Evolutionary conservation across 2,113 vertebrate genomes (phyloP), one percentile per base, ranked within the genome.

Genomic region (Thamnaconus septentrionalis): DNA sequence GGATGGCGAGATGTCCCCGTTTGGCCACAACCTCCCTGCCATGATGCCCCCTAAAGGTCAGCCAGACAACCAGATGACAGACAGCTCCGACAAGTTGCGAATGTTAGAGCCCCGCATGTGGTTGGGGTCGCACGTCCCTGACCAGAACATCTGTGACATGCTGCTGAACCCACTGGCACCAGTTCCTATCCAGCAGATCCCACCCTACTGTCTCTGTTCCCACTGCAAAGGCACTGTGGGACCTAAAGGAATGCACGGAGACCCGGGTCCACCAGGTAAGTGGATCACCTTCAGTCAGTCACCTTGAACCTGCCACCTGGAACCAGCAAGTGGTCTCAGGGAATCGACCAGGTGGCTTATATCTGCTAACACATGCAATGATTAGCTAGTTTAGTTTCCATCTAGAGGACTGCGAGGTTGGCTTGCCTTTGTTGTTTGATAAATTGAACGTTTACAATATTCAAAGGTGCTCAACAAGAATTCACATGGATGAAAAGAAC

Each of bases 231-330:
- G 77, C 12, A 81, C 66, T 0, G 3, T 6, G 4, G 88, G 86
- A 4, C 76, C 73, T 63, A 91, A 92, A 73, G 92, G 91, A 39
- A 85, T 90, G 45, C 56, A 8, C 0, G 91, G 92, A 56, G 85
- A 85, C 74, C 52, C 72, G 39, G 91, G 92, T 31, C 71, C 53
- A 8, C 68, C 83, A 89, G 92, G 92, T 84, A 73, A 31, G 18
- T 31, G 18, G 18, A 31, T 31, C 18, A 31, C 18, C 18, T 31
- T 31, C 18, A 31, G 18, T 31, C 18, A 31, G 18, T 31, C 18
- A 31, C 18, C 18, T 31, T 31, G 18, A 31, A 31, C 18, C 18
- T 31, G 18, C 18, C 18, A 31, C 18, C 18, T 31, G 18, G 18
- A 31, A 31, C 18, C 18, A 31, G 18, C 18, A 31, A 2, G 18